phyloP scores from a whole-genome alignment of 2,888 invertebrate species.

The Drosophila neotestacea region DNA sequence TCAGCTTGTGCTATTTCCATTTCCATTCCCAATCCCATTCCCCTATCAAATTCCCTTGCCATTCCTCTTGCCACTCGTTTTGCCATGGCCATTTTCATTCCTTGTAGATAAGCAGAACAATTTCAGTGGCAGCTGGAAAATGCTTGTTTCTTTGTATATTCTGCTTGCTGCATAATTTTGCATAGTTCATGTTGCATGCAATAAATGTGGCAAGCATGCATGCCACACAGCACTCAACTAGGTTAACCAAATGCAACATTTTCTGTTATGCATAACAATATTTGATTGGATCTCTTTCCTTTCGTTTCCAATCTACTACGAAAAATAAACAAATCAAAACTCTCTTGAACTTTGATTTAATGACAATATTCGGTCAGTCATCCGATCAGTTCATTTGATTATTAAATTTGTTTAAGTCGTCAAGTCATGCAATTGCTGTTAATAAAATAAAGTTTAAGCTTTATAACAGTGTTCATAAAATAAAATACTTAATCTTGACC shows the following conservation, averaged over 20 bases:
- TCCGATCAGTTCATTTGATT: conserved; percentile 6
- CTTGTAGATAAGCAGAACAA: conserved; percentile 47
- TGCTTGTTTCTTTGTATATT: conserved; percentile 29
- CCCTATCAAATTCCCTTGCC: too few species aligned
- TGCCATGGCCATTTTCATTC: conserved; percentile 15
- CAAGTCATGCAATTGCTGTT: background rate
- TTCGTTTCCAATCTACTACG: background rate
- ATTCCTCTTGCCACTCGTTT: background rate
- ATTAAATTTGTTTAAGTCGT: conserved; percentile 4
- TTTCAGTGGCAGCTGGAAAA: conserved; percentile 28
- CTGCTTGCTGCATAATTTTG: conserved; percentile 57
- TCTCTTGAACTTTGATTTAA: conserved; percentile 6
- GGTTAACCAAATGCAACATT: conserved; percentile 68
- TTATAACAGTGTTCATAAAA: background rate
- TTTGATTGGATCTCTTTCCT: conserved; percentile 35
- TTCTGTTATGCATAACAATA: conserved; percentile 45
- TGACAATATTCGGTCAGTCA: conserved; percentile 5
- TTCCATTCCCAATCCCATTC: background rate
- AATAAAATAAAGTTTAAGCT: background rate
- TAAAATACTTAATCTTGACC: background rate
- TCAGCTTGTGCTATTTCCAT: conserved; percentile 2
- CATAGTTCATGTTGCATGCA: conserved; percentile 68
- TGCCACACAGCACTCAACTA: conserved; percentile 37
- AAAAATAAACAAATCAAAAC: conserved; percentile 6
- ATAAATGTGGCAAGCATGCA: conserved; percentile 46